Base-by-base conservation (phyloP, 2,888 invertebrate species). In the Ornithoptera alexandrae region DNA sequence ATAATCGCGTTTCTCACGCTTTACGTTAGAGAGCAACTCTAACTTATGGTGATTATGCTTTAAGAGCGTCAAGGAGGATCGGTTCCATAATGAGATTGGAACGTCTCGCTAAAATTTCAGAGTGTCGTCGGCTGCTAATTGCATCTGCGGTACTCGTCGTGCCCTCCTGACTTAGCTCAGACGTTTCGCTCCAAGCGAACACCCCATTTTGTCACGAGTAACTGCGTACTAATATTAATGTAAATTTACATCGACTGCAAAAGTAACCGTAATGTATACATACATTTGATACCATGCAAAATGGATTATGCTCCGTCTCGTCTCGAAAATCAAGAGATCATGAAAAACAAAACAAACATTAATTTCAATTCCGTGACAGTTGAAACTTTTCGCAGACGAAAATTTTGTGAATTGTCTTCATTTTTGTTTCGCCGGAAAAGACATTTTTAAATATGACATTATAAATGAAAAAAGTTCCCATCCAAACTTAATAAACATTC, bases 1-100 rank as follows among this genome's bases (percentile, higher is more conserved):
- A 91, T 92, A 92, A 92, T 92, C 90, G 87, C 88, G 90, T 91
- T 90, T 90, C 87, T 88, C 88, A 89, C 88, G 90, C 89, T 88
- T 91, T 89, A 90, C 89, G n/a, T n/a, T n/a, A n/a, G n/a, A n/a
- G n/a, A n/a, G n/a, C n/a, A n/a, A n/a, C 79, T 80, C 90, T 91
- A 92, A 92, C 91, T 92, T 92, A 91, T 91, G 90, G 89, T 92
- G 92, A 92, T 92, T 92, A 92, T 84, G 88, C 89, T 88, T 86
- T 89, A 88, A 90, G 88, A 89, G 90, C 89, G 90, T 90, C 91
- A 90, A 87, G 91, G 89, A 90, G 89, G 90, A 92, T 92, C 90
- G 89, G 90, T 87, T 86, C 85, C 78, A 80, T 92, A 92, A 92
- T 92, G 87, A 92, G 91, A 92, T 92, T 91, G 90, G 89, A 88